Evolutionary conservation across 2,113 vertebrate species (phyloP).

Genomic region (Osmerus eperlanus): DNA sequence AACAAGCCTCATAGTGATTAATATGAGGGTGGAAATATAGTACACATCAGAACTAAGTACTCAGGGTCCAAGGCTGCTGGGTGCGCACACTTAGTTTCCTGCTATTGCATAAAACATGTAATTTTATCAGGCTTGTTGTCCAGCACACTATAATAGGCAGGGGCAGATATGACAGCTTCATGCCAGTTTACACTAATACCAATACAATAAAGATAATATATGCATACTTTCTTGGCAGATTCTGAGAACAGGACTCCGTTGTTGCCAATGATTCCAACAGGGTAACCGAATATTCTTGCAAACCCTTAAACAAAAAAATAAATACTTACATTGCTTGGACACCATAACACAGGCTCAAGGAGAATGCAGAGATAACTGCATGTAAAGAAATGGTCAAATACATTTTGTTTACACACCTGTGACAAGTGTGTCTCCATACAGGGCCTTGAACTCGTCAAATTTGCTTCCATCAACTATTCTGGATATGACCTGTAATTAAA

Average conservation of each 20-base stretch:
- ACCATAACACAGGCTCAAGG: not conserved
- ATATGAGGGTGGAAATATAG: too few species aligned
- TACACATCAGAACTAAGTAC: too few species aligned
- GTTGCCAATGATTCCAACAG: constrained; percentile 95
- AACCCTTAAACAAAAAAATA: constrained; percentile 76
- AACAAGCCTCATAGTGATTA: too few species aligned
- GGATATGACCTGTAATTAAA: constrained; percentile 85
- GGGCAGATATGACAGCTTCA: too few species aligned
- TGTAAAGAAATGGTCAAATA: too few species aligned
- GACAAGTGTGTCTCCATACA: constrained; percentile 96
- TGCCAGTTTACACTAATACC: not conserved
- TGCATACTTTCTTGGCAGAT: constrained; percentile 92
- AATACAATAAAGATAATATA: not conserved
- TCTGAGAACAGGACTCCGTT: constrained; percentile 98
- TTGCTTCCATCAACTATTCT: constrained; percentile 96
- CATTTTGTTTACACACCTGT: constrained; percentile 76
- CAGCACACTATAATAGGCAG: too few species aligned
- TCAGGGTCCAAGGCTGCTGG: too few species aligned
- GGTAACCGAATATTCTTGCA: constrained; percentile 94
- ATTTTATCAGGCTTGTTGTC: too few species aligned
- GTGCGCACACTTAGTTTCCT: too few species aligned
- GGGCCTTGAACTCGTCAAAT: constrained; percentile 96
- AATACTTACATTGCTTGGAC: not conserved
- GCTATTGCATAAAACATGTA: too few species aligned
- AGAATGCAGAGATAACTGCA: too few species aligned